A percentile compares a stretch with the other conserved stretches of the same genome.
Conservation (phyloP, 2,888 invertebrate genomes). For the Hydroisotoma schaefferi region DNA sequence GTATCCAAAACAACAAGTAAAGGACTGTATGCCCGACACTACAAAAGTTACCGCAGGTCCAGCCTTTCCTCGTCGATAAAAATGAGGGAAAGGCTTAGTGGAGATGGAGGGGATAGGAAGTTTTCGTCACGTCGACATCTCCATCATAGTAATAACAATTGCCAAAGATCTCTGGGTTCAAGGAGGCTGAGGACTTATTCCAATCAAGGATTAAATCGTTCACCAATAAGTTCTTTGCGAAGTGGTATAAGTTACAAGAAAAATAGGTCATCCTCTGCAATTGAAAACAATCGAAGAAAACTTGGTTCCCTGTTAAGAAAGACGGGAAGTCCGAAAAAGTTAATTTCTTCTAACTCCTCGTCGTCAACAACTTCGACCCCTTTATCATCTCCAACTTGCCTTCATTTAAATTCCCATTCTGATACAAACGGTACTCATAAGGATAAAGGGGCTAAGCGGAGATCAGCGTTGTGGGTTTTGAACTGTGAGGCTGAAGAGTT, state of each 20-base stretch:
- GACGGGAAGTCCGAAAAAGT: slow-evolving; percentile 6
- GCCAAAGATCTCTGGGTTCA: slow-evolving; percentile 5
- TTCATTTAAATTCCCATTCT: background rate
- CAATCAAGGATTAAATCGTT: background rate
- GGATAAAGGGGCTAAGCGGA: slow-evolving; percentile 30
- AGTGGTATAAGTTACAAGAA: slow-evolving; percentile 1
- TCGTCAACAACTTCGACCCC: background rate
- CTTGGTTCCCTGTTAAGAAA: background rate
- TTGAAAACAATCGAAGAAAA: background rate
- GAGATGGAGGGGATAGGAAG: background rate
- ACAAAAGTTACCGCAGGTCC: slow-evolving; percentile 24
- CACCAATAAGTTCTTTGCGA: background rate
- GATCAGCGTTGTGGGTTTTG: slow-evolving; percentile 64
- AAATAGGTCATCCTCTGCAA: background rate
- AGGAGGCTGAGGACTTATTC: background rate
- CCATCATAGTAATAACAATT: background rate
- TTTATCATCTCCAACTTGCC: slow-evolving; percentile 7
- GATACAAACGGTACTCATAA: background rate
- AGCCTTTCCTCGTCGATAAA: background rate
- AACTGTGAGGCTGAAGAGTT: slow-evolving; percentile 85
- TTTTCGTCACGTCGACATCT: background rate
- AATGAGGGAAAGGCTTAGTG: background rate
- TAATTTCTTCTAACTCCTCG: background rate
- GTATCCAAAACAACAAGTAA: background rate
- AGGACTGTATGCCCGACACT: slow-evolving; percentile 29